Base-by-base conservation (phyloP, 1,140 invertebrate species). In the Ridgeia piscesae region DNA sequence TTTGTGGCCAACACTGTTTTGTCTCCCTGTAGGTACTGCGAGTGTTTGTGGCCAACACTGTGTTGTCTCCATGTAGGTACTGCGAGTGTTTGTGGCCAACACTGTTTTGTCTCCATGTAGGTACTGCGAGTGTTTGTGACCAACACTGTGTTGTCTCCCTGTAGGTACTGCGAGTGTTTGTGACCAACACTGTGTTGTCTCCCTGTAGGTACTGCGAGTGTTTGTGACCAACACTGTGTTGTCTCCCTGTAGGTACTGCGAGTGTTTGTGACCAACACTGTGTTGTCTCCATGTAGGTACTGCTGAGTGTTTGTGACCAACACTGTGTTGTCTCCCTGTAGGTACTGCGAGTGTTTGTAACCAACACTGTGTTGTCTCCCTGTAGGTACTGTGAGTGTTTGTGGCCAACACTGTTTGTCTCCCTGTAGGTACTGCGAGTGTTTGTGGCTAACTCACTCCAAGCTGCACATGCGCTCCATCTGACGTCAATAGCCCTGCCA, bases 401-500 rank as follows among this genome's bases (percentile, higher is more conserved):
- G 91, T 91, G 33, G 35, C 91, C 34, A 48, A 91, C 17, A 8
- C 8, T 31, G 58, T 77, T 77, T 77, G 58, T 14, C 58, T 42
- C 17, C 27, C 0, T 8, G 27, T 21, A 91, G 91, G 35, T 48
- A 33, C 35, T 91, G 17, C 21, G 91, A 33, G 4, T 33, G 50
- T 91, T 91, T 91, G 91, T 91, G 33, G 35, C 91, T 11, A 48
- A 91, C 17, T 35, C 91, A n/a, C 33, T 91, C 35, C 0, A 34
- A 34, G 35, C 0, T 35, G 91, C 91, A 33, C 34, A 91, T 34
- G n/a, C 17, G 34, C 34, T 42, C 35, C 35, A 42, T 8, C 17
- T 91, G 34, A 42, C 91, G 17, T 91, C 91, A 48, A 91, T 91
- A 48, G 91, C 91, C 8, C 8, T 91, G n/a, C 91, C 91, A 48